Conservation (phyloP, 2,113 vertebrate species). For the Psammodynastes pulverulentus region DNA sequence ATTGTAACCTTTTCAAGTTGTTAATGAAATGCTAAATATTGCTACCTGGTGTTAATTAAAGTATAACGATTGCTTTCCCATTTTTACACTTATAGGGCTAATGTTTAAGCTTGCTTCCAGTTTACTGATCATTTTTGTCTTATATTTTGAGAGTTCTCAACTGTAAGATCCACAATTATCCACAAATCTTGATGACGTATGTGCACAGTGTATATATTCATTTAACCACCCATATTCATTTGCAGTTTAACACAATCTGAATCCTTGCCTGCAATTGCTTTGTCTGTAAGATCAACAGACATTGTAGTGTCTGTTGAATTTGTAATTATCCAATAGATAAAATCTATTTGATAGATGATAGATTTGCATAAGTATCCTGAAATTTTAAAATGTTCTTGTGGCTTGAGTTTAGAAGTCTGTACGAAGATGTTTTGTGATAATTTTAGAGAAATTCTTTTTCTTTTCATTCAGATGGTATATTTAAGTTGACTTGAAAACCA, state of each 20-base stretch:
- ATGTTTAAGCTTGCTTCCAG: background rate
- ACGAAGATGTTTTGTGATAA: background rate
- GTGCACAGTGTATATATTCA: background rate
- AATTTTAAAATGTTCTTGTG: background rate
- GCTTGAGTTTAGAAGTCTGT: background rate
- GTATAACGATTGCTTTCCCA: background rate
- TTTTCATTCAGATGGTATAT: background rate
- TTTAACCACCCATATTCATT: background rate
- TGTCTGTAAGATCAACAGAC: background rate
- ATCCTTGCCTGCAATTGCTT: background rate
- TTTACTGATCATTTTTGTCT: background rate
- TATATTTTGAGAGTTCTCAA: background rate
- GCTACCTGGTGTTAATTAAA: background rate
- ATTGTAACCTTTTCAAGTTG: background rate
- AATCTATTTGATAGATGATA: background rate
- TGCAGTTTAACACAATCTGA: background rate
- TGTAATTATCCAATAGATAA: background rate
- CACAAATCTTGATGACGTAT: background rate
- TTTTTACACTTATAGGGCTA: background rate
- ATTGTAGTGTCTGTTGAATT: background rate
- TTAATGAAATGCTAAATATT: background rate
- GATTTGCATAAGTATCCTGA: background rate
- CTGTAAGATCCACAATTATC: background rate
- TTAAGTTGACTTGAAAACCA: constrained; percentile 5
- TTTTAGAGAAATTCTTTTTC: background rate